These are phyloP conservation scores for Epirrhoe tristata DNA, from an alignment of 2,888 invertebrate species.

Conservation along the genomic window DNA sequence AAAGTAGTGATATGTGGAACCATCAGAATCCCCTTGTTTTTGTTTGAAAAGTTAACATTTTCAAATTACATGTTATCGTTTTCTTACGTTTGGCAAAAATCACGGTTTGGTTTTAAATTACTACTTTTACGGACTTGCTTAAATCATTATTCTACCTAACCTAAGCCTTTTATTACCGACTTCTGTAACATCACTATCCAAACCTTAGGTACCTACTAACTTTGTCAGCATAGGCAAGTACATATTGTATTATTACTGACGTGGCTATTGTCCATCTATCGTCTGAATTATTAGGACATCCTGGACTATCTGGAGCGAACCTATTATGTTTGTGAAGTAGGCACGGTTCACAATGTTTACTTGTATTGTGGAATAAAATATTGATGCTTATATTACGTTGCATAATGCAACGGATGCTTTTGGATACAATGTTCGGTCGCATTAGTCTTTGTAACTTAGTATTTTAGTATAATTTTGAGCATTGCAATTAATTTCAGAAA, in stretches of 20 bases:
- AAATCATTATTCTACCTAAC: too few species aligned
- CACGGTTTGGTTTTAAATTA: too few species aligned
- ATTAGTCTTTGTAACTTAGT: not conserved
- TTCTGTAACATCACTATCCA: not conserved
- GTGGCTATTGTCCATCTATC: slow-evolving; percentile 25
- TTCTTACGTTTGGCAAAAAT: too few species aligned
- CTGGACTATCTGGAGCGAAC: slow-evolving; percentile 24
- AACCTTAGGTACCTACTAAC: not conserved
- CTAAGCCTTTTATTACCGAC: not conserved
- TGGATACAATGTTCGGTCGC: not conserved
- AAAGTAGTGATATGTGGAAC: too few species aligned
- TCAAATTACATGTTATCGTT: too few species aligned
- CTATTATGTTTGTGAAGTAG: slow-evolving; percentile 31
- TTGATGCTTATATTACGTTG: slow-evolving; percentile 7
- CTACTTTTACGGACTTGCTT: too few species aligned
- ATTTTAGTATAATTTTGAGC: not conserved
- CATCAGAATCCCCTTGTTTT: too few species aligned
- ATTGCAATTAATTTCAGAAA: too few species aligned
- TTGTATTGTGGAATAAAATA: slow-evolving; percentile 17
- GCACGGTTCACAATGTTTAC: slow-evolving; percentile 8
- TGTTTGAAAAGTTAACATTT: too few species aligned
- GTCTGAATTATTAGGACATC: slow-evolving; percentile 27
- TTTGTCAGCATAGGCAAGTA: too few species aligned
- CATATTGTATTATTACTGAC: slow-evolving; percentile 8
- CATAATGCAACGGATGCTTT: not conserved